Conservation (phyloP, 2,797 vertebrate genomes). For the Leptoclinus maculatus region DNA sequence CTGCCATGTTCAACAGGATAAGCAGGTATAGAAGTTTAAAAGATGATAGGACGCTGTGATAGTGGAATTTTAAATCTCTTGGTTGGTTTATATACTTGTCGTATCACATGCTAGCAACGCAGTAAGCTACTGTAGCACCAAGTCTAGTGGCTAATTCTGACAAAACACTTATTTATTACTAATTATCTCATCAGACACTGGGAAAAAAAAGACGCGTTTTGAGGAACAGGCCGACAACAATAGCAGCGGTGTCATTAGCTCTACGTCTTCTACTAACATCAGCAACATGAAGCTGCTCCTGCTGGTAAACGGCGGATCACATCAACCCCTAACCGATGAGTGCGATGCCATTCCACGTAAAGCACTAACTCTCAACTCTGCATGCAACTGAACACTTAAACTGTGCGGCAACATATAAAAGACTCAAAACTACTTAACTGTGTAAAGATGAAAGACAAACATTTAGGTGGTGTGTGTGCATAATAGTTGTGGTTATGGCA, state of each 20-base stretch:
- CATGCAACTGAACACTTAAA: background rate
- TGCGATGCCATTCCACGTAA: background rate
- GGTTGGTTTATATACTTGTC: background rate
- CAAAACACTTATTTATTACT: constrained; percentile 2
- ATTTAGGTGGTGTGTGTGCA: constrained; percentile 12
- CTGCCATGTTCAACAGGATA: background rate
- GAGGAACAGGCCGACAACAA: background rate
- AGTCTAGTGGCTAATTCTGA: background rate
- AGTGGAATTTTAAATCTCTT: background rate
- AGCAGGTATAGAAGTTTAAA: background rate
- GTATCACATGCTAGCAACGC: background rate
- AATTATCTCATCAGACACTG: background rate
- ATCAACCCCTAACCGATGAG: background rate
- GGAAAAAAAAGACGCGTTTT: background rate
- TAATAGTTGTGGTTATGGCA: constrained; percentile 40
- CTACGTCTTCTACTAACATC: background rate
- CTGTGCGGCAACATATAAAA: background rate
- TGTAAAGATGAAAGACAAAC: constrained; percentile 36
- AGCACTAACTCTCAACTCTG: background rate
- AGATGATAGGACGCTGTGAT: background rate
- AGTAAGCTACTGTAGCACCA: background rate
- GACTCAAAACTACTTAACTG: constrained; percentile 13
- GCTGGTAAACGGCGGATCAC: background rate
- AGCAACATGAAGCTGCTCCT: constrained; percentile 8
- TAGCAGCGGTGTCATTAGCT: background rate